A percentile compares a stretch with the other conserved stretches of the same genome.
These are phyloP conservation scores for Geopemphigus sp. DNA, from an alignment of 1,140 invertebrate species.

Conservation along the genomic window DNA sequence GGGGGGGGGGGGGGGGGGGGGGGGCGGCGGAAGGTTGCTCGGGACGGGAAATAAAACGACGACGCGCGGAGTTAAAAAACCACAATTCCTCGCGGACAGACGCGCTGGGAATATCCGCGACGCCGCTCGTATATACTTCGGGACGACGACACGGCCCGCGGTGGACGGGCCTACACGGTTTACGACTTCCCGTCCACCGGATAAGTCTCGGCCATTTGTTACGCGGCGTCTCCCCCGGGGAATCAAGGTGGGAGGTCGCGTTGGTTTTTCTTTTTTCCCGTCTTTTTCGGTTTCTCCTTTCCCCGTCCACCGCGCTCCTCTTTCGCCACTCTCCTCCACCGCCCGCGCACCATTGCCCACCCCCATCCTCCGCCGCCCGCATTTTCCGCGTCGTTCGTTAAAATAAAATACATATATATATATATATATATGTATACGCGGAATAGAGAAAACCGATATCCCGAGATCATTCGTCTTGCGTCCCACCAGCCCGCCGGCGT, in stretches of 20 bases:
- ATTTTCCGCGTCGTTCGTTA: not conserved
- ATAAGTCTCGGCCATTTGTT: conserved; percentile 48
- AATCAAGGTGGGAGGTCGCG: conserved; percentile 36
- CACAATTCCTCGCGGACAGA: conserved; percentile 43
- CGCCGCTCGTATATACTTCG: no score
- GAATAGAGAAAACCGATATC: conserved; percentile 5
- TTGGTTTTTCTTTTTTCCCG: not conserved
- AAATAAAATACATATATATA: not conserved
- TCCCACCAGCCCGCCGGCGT: no score
- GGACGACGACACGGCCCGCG: no score
- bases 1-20: not conserved
- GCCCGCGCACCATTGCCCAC: no score
- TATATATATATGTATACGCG: not conserved
- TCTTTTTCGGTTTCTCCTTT: not conserved
- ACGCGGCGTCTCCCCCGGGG: conserved; percentile 32
- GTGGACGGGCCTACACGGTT: conserved; percentile 13
- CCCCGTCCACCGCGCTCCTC: no score
- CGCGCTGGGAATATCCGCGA: conserved; percentile 31
- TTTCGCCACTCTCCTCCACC: no score
- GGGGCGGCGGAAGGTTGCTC: no score
- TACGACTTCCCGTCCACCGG: conserved; percentile 43
- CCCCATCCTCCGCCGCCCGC: no score
- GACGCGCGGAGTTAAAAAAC: conserved; percentile 4
- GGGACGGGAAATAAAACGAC: not conserved
- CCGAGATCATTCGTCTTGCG: conserved; percentile 8